phyloP scores from a whole-genome alignment of 2,888 invertebrate species.

The Tipula unca region DNA sequence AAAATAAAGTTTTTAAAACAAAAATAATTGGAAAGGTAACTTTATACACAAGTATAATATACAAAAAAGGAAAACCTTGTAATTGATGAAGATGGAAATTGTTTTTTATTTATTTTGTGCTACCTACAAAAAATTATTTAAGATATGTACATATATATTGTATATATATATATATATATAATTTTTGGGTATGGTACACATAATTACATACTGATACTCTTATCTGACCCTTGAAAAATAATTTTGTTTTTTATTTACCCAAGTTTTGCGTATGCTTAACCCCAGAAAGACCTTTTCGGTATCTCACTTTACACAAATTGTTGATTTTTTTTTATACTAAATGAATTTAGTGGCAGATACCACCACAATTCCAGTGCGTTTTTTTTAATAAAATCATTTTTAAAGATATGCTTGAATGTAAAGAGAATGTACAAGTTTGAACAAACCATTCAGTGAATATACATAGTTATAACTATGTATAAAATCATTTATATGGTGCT shows the following conservation, averaged over 20 bases:
- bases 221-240: not conserved
- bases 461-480: too few relatives aligned
- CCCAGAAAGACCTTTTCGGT: not conserved
- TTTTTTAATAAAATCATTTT: too few relatives aligned
- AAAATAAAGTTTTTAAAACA: not conserved
- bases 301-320: not conserved
- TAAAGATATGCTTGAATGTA: too few relatives aligned
- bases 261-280: not conserved
- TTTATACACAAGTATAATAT: not conserved
- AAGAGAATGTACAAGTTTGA: too few relatives aligned
- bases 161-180: too few relatives aligned
- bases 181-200: not conserved
- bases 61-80: not conserved
- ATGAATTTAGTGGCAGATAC: too few relatives aligned
- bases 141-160: not conserved
- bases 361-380: too few relatives aligned
- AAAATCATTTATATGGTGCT: too few relatives aligned
- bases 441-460: too few relatives aligned
- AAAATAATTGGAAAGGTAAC: conserved; percentile 2
- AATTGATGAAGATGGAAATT: conserved; percentile 14
- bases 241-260: not conserved
- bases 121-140: not conserved
- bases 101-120: not conserved
- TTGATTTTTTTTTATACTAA: not conserved
- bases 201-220: not conserved